These are phyloP conservation scores for Himalopsyche japonica DNA, from an alignment of 2,888 invertebrate genomes.

Conservation along the genomic window DNA sequence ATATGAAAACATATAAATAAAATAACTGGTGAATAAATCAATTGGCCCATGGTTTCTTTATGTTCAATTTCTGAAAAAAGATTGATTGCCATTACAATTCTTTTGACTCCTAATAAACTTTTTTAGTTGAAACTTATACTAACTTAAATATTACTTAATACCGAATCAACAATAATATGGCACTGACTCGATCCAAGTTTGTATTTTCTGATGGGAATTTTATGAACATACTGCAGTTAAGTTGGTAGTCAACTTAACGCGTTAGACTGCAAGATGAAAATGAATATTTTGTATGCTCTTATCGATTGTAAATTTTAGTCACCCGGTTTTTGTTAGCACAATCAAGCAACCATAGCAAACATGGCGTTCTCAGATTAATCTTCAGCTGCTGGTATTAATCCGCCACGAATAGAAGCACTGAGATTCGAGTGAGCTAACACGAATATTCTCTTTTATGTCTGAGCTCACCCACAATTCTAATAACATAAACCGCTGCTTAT, in stretches of 20 bases:
- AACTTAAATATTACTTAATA: too few species aligned
- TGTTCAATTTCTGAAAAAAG: too few species aligned
- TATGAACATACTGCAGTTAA: neutral
- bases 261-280: neutral
- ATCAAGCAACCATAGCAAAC: neutral
- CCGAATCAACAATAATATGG: too few species aligned
- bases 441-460: neutral
- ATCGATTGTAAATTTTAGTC: neutral
- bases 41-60: too few species aligned
- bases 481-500: neutral
- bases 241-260: neutral
- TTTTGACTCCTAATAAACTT: too few species aligned
- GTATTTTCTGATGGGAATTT: too few species aligned
- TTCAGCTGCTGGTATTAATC: neutral
- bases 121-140: too few species aligned
- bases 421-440: neutral
- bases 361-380: neutral
- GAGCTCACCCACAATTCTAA: neutral
- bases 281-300: neutral
- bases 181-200: too few species aligned
- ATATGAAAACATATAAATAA: too few species aligned
- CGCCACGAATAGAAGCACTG: neutral
- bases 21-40: too few species aligned
- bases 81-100: too few species aligned
- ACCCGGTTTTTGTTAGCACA: neutral